phyloP scores from a whole-genome alignment of 1,140 invertebrate genomes.

The Tachypleus tridentatus region DNA sequence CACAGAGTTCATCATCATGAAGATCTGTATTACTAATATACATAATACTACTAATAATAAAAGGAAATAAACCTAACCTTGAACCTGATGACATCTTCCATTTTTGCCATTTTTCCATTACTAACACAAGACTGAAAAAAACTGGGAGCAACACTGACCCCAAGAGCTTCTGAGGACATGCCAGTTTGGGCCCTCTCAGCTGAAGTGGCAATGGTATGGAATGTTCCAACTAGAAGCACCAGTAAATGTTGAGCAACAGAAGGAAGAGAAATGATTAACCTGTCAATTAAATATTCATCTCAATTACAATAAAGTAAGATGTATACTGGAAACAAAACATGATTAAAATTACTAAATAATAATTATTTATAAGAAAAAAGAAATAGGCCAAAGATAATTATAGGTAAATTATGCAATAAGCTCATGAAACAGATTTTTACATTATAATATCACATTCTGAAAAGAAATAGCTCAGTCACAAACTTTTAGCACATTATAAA shows the following conservation, averaged over 20 bases:
- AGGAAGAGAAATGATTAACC: slow-evolving; percentile 76
- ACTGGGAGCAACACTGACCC: slow-evolving; percentile 87
- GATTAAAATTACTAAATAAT: slow-evolving; percentile 21
- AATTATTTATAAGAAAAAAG: slow-evolving; percentile 7
- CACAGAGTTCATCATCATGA: no score
- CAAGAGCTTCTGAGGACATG: slow-evolving; percentile 93
- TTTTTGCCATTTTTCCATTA: slow-evolving; percentile 80
- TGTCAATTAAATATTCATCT: slow-evolving; percentile 35
- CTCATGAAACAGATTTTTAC: no score
- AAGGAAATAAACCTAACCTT: slow-evolving; percentile 49
- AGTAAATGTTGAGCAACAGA: slow-evolving; percentile 81
- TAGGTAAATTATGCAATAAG: slow-evolving; percentile 2
- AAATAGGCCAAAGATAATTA: slow-evolving; percentile 4
- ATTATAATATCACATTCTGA: no score
- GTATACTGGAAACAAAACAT: slow-evolving; percentile 21
- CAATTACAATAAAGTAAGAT: no score
- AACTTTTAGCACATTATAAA: no score
- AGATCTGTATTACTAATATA: no score
- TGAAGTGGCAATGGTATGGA: slow-evolving; percentile 87
- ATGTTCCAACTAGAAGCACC: slow-evolving; percentile 92
- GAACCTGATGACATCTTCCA: slow-evolving; percentile 87
- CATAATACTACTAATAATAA: no score
- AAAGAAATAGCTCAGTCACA: no score
- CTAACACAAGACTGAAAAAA: slow-evolving; percentile 94
- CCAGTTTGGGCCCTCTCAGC: slow-evolving; percentile 74